These are phyloP conservation scores for Papilio demoleus DNA, from an alignment of 2,888 invertebrate species.

Conservation along the genomic window DNA sequence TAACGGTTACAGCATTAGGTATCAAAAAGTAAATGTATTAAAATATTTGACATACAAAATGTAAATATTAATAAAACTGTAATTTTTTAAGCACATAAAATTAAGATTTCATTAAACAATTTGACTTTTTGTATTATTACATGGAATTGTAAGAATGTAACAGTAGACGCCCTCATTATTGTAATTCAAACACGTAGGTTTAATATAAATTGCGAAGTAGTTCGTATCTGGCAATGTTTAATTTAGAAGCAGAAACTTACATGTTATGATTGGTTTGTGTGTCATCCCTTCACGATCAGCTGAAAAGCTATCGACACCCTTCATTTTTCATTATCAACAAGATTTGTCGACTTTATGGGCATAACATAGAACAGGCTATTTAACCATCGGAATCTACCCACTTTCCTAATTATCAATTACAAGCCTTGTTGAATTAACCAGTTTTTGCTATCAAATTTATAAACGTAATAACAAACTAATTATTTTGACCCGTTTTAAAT, in stretches of 20 bases:
- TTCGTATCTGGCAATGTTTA: neutral
- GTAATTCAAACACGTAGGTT: constrained; percentile 5
- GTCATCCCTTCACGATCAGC: constrained; percentile 84
- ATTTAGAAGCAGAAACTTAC: constrained; percentile 74
- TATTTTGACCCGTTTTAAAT: constrained; percentile 53
- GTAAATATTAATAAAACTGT: neutral
- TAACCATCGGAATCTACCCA: constrained; percentile 74
- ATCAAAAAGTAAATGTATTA: neutral
- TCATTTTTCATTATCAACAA: constrained; percentile 83
- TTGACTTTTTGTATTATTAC: neutral
- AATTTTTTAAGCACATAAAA: neutral
- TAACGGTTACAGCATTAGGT: neutral
- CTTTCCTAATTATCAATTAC: constrained; percentile 54
- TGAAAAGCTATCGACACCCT: constrained; percentile 81
- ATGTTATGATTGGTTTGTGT: constrained; percentile 89
- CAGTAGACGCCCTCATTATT: constrained; percentile 4
- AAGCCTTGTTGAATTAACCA: neutral
- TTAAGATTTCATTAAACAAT: neutral
- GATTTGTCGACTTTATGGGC: constrained; percentile 66
- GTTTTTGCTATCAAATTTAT: constrained; percentile 17
- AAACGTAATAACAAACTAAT: constrained; percentile 45
- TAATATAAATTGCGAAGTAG: constrained; percentile 9
- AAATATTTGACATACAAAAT: neutral
- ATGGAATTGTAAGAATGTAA: neutral
- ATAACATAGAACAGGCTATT: constrained; percentile 62